Evolutionary conservation across 2,113 vertebrate species (phyloP).

Genomic region (Phainopepla nitens): DNA sequence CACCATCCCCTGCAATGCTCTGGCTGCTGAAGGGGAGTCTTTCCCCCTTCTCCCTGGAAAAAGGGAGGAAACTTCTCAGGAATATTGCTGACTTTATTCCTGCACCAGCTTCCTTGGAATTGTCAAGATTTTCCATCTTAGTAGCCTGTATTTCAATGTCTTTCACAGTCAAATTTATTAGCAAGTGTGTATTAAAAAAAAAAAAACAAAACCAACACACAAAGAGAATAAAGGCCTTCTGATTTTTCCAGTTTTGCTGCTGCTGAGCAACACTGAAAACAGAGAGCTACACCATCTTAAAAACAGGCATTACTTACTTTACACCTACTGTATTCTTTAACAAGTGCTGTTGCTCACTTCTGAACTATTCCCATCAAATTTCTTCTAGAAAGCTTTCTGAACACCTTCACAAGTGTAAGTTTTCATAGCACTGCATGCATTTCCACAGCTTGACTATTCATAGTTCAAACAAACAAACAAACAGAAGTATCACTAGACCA

Average conservation of each 20-base stretch:
- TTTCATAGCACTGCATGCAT: neutral
- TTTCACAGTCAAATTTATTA: neutral
- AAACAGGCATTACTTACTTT: neutral
- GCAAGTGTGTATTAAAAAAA: neutral
- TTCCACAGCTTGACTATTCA: neutral
- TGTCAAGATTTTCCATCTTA: neutral
- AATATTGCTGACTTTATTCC: neutral
- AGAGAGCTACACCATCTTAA: neutral
- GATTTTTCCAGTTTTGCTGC: neutral
- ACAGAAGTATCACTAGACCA: neutral
- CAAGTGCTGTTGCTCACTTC: neutral
- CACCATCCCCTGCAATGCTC: neutral
- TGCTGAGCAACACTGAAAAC: neutral
- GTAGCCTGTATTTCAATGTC: neutral
- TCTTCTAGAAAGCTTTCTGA: neutral
- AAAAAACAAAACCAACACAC: neutral
- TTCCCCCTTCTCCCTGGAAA: neutral
- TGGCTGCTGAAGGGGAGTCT: neutral
- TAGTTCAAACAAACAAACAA: neutral
- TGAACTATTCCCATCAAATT: neutral
- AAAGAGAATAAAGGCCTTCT: neutral
- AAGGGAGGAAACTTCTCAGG: neutral
- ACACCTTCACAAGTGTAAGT: neutral
- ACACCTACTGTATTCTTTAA: neutral
- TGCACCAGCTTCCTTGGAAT: neutral